Conservation (phyloP, 2,888 invertebrate genomes). For the Rhingia campestris region DNA sequence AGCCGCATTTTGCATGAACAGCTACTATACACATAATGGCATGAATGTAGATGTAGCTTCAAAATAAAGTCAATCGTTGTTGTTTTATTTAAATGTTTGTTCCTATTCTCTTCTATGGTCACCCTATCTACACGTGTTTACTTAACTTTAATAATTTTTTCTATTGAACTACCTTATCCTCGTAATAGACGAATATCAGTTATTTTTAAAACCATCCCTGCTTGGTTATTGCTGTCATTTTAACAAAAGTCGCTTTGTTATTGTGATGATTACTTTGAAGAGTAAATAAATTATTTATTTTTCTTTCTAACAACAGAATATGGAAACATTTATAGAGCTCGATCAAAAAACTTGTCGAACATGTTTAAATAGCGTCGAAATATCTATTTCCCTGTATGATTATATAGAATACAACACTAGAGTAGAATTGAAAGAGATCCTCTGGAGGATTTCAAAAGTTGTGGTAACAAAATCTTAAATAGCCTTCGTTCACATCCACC, state of each 20-base stretch:
- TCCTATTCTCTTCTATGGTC: too few species aligned
- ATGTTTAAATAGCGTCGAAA: conserved; percentile 77
- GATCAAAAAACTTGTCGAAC: conserved; percentile 77
- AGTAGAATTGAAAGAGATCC: conserved; percentile 76
- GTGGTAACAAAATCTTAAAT: conserved; percentile 75
- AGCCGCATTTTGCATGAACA: too few species aligned
- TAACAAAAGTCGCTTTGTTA: background rate
- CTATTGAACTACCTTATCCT: too few species aligned
- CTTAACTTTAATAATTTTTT: too few species aligned
- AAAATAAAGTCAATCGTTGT: too few species aligned
- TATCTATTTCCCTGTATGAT: conserved; percentile 77
- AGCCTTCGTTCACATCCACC: background rate
- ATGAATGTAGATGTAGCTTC: too few species aligned
- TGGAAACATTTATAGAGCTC: conserved; percentile 53
- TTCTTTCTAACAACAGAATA: conserved; percentile 20
- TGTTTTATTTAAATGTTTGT: too few species aligned
- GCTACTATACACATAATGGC: too few species aligned
- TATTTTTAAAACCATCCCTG: too few species aligned
- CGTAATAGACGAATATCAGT: too few species aligned
- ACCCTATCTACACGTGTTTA: too few species aligned
- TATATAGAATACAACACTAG: conserved; percentile 77
- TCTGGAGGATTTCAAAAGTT: conserved; percentile 77
- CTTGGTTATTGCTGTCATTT: too few species aligned
- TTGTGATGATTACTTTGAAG: conserved; percentile 33
- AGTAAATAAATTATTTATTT: background rate